phyloP scores from a whole-genome alignment of 2,888 invertebrate species.

The Macrophya alboannulata region DNA sequence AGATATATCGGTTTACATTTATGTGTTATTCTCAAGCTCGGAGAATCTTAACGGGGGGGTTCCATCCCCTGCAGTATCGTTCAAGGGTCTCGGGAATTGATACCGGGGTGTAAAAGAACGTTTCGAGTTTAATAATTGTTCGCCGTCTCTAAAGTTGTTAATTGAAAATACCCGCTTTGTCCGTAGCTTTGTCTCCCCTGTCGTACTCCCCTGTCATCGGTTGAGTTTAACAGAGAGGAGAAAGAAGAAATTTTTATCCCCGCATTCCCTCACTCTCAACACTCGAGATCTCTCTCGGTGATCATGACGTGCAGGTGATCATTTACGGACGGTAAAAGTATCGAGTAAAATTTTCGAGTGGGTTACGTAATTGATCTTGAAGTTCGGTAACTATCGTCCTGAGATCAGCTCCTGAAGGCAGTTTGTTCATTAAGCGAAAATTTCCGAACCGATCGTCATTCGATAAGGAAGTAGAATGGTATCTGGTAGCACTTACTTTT shows the following conservation, averaged over 20 bases:
- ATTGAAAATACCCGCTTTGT: conserved; percentile 49
- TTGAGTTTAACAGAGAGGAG: neutral
- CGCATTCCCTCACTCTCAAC: neutral
- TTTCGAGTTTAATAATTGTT: conserved; percentile 35
- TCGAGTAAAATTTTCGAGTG: no score
- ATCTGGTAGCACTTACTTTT: conserved; percentile 19
- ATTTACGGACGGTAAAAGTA: neutral
- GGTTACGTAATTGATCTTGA: neutral
- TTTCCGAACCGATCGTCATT: neutral
- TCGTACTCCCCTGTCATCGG: neutral
- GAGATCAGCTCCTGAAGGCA: neutral
- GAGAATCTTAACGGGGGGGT: neutral
- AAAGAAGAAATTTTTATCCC: conserved; percentile 12
- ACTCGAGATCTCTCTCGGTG: neutral
- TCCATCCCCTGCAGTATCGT: neutral
- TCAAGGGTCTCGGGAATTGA: conserved; percentile 34
- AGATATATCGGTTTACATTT: conserved; percentile 10
- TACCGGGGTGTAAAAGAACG: conserved; percentile 32
- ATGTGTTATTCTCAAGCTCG: neutral
- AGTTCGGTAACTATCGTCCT: neutral
- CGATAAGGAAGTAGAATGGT: neutral
- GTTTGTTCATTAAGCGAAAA: neutral
- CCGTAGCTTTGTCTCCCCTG: conserved; percentile 13
- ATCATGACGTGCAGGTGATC: neutral
- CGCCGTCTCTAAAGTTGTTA: conserved; percentile 22